Conservation (phyloP, 2,113 vertebrate genomes). For the Onychostoma macrolepis region DNA sequence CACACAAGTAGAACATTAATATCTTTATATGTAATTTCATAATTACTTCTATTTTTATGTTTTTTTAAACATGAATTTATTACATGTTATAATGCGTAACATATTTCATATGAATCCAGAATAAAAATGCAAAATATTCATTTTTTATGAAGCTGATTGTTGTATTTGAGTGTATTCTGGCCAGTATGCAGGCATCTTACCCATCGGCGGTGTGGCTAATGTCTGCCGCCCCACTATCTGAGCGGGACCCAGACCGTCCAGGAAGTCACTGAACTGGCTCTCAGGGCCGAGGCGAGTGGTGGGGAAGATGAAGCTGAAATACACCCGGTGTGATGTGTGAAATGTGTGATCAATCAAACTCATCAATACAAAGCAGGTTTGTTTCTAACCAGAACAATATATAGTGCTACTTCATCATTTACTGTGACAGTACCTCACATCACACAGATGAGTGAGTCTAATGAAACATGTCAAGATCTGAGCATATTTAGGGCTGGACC, state of each 20-base stretch:
- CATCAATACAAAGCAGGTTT: not conserved
- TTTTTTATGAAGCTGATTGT: not conserved
- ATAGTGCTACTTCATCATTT: not conserved
- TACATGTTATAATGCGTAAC: too few species aligned
- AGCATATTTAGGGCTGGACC: not conserved
- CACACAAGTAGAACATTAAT: too few species aligned
- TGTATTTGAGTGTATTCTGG: not conserved
- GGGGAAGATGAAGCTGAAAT: constrained; percentile 92
- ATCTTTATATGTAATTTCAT: too few species aligned
- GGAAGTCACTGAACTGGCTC: constrained; percentile 97
- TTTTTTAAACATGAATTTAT: too few species aligned
- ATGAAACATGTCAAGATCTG: not conserved
- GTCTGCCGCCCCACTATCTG: constrained; percentile 97
- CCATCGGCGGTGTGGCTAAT: constrained; percentile 93
- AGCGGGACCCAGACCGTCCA: constrained; percentile 94
- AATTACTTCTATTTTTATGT: too few species aligned
- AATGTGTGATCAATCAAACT: not conserved
- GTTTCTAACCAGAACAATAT: too few species aligned
- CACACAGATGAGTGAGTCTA: not conserved
- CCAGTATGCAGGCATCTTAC: constrained; percentile 72
- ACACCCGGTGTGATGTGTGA: not conserved
- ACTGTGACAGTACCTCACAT: not conserved
- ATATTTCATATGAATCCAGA: too few species aligned
- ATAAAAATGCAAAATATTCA: not conserved
- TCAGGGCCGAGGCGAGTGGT: constrained; percentile 90